Conservation (phyloP, 53 echinoderm and acorn worm genomes). For the Patiria pectinifera region DNA sequence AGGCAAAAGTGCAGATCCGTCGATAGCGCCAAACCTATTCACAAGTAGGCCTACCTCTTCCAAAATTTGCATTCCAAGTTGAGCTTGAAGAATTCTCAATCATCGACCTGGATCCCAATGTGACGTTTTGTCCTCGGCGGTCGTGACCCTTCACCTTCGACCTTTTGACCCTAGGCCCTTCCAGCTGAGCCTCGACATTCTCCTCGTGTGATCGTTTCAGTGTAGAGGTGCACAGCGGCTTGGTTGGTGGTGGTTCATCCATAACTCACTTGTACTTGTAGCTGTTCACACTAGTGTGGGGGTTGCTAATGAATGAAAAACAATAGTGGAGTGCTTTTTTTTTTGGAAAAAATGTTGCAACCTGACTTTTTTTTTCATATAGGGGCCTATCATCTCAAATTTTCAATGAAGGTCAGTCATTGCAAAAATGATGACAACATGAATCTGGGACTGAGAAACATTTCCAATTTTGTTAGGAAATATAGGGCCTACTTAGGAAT, state of each 20-base stretch:
- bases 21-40: neutral
- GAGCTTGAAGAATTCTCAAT: neutral
- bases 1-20: neutral
- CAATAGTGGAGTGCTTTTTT: neutral
- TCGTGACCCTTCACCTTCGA: constrained; percentile 25
- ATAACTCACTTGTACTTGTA: neutral
- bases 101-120: neutral
- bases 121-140: no score
- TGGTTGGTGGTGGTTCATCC: constrained; percentile 3
- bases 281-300: neutral
- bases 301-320: neutral
- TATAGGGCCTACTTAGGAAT: no score
- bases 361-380: no score
- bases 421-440: no score
- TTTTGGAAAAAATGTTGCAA: no score
- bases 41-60: constrained; percentile 13
- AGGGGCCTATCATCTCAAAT: no score
- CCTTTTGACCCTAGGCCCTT: constrained; percentile 35
- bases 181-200: neutral
- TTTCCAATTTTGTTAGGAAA: no score
- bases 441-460: no score
- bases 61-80: neutral
- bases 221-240: constrained; percentile 23
- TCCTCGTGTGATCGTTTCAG: constrained; percentile 10
- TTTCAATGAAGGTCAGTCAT: no score